Evolutionary conservation across 2,888 invertebrate species (phyloP).

Genomic region (Chrysomela aeneicollis): DNA sequence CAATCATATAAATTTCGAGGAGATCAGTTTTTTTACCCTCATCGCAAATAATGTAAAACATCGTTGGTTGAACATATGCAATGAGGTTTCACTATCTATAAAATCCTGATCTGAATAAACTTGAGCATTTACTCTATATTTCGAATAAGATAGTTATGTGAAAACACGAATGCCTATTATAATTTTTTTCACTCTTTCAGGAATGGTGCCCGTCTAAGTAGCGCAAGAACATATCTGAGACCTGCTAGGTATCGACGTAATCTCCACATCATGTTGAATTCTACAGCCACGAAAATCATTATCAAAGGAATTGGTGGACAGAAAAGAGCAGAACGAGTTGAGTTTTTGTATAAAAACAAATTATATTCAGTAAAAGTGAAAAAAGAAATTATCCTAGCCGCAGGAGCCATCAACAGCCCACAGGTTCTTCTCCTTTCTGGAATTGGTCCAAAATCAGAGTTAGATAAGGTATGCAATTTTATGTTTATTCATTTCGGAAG

Average conservation of each 20-base stretch:
- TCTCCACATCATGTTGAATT: conserved; percentile 69
- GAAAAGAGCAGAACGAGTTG: conserved; percentile 68
- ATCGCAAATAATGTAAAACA: too few species aligned
- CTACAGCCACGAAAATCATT: conserved; percentile 68
- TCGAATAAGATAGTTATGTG: too few species aligned
- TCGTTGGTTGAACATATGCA: too few species aligned
- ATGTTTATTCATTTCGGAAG: background rate
- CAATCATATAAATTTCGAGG: too few species aligned
- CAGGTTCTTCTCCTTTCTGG: conserved; percentile 74
- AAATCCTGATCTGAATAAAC: too few species aligned
- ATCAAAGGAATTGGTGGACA: conserved; percentile 59
- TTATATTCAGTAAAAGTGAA: conserved; percentile 62
- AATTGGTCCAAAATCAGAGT: conserved; percentile 69
- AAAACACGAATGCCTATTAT: too few species aligned
- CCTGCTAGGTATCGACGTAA: conserved; percentile 68
- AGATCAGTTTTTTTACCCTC: too few species aligned
- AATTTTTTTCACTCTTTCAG: too few species aligned
- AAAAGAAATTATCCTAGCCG: conserved; percentile 69
- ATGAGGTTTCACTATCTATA: too few species aligned
- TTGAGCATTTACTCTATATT: too few species aligned
- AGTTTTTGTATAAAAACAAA: conserved; percentile 66
- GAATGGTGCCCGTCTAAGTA: conserved; percentile 69
- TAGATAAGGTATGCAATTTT: conserved; percentile 56
- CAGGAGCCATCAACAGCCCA: conserved; percentile 73
- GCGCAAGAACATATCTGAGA: conserved; percentile 69